phyloP scores from a whole-genome alignment of 2,113 vertebrate species.

The Phalacrocorax carbo region DNA sequence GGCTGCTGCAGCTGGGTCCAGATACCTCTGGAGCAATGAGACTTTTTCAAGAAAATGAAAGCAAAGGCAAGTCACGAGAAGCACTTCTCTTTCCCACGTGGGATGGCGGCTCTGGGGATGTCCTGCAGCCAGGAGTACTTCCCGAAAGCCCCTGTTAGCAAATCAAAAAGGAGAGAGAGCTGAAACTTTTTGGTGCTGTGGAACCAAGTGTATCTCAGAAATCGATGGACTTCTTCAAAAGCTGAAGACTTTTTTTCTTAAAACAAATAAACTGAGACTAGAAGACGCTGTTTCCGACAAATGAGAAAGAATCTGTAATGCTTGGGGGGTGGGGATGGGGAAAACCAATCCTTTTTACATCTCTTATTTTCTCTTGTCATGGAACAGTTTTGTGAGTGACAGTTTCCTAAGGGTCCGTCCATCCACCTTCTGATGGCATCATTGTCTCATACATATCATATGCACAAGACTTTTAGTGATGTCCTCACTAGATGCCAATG shows the following conservation, averaged over 20 bases:
- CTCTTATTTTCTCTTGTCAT: conserved; percentile 49
- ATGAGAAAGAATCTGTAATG: conserved; percentile 39
- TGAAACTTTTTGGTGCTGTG: conserved; percentile 48
- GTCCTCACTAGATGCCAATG: conserved; percentile 68
- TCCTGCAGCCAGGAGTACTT: neutral
- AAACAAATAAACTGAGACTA: conserved; percentile 27
- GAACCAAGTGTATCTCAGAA: conserved; percentile 52
- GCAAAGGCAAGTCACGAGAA: conserved; percentile 11
- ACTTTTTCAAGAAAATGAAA: conserved; percentile 53
- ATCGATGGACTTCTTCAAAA: conserved; percentile 21
- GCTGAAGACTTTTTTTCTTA: conserved; percentile 20
- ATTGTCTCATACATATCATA: conserved; percentile 44
- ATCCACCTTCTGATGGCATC: conserved; percentile 44
- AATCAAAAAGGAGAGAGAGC: neutral
- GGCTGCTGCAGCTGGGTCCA: conserved; percentile 44
- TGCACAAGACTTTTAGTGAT: conserved; percentile 57
- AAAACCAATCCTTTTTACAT: conserved; percentile 35
- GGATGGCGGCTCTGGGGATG: neutral
- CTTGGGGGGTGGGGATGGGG: conserved; percentile 2
- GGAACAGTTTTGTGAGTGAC: conserved; percentile 52
- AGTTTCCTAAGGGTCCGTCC: conserved; percentile 12
- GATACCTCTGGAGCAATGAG: conserved; percentile 20
- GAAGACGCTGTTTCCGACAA: conserved; percentile 41
- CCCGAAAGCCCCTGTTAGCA: neutral
- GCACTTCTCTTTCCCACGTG: neutral